Evolutionary conservation across 2,113 vertebrate species (phyloP), one percentile per base, ranked within the genome.

Genomic region (Pteropus alecto): DNA sequence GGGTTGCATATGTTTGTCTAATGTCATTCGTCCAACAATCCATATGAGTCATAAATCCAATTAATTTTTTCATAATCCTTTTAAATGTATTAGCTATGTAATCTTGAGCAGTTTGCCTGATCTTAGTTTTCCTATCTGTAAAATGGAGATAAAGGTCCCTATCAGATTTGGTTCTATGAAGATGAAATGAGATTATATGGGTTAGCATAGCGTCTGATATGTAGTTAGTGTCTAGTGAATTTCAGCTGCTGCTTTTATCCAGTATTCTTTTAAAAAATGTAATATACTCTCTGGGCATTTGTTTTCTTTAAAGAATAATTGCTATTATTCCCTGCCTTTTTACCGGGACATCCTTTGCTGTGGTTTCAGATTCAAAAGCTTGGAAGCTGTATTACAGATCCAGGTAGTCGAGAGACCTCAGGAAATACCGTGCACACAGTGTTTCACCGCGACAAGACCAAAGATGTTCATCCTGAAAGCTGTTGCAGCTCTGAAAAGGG

Each of bases 391-490:
- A 95, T 97, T 93, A 98, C 98, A 77, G 99, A 99, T 78, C 97
- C 98, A 95, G 99, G 98, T 95, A 97, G 94, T 90, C 97, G 97
- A 97, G 99, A 99, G 96, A 98, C 91, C 97, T 98, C 98, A 96
- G 99, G 98, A 97, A 99, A 96, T 89, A 96, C 96, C 91, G 84
- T 54, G 97, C 98, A 98, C 98, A 98, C 98, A 98, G 98, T 98
- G 83, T 98, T 98, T 81, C 99, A 99, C 96, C 98, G 84, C 85
- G 99, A 99, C 98, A 99, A 99, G 98, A 99, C 99, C 99, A 99
- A 99, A 99, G 99, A 99, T 96, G 97, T 97, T 56, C 98, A 99
- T 41, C 98, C 99, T 56, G 98, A 99, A 93, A 98, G 97, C 94
- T 99, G 99, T 97, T 99, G 99, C 15, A 98, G 98, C 30, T 96